Conservation (phyloP, 2,113 vertebrate species). For the Muntiacus reevesi region DNA sequence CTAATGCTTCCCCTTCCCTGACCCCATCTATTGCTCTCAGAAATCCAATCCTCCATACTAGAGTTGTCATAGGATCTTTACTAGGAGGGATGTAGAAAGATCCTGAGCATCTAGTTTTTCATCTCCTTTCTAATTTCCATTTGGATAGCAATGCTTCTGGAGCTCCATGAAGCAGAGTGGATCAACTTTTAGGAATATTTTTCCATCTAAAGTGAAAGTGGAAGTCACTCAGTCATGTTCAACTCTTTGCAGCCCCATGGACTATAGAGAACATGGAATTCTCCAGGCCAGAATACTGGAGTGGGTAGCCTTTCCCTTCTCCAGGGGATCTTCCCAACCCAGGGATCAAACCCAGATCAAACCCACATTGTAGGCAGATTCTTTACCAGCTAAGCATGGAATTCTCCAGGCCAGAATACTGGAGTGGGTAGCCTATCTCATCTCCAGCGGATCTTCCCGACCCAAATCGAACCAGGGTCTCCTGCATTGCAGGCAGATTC, state of each 20-base stretch:
- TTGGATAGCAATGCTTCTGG: neutral
- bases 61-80: neutral
- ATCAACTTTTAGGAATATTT: neutral
- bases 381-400: neutral
- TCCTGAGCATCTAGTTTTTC: neutral
- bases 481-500: neutral
- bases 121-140: neutral
- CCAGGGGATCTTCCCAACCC: neutral
- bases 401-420: neutral
- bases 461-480: neutral
- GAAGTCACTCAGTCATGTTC: neutral
- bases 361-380: neutral
- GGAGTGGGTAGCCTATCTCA: neutral
- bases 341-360: neutral
- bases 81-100: neutral
- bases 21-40: neutral
- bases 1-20: neutral
- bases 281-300: neutral
- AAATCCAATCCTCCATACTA: neutral
- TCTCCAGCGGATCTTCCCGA: neutral
- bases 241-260: neutral
- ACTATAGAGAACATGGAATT: neutral
- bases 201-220: neutral
- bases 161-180: neutral
- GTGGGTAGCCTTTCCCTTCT: neutral